Evolutionary conservation across 2,113 vertebrate species (phyloP).

Genomic region (Ochotona princeps): DNA sequence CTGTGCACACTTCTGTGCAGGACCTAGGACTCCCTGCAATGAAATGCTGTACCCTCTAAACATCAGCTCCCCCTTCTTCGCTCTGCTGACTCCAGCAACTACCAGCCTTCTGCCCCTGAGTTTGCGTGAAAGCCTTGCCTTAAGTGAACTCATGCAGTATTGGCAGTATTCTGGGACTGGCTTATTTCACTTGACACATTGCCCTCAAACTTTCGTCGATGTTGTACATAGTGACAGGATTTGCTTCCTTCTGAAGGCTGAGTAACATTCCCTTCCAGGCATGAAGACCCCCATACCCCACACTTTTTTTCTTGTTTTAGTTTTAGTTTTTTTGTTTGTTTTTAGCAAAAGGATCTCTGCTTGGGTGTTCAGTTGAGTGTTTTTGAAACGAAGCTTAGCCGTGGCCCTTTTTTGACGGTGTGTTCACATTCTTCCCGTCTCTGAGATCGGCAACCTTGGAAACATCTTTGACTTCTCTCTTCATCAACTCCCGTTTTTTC

Average conservation of each 20-base stretch:
- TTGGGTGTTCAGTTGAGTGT: conserved; percentile 34
- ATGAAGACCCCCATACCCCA: neutral
- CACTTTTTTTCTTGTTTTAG: no score
- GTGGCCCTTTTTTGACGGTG: conserved; percentile 40
- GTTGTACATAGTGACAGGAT: neutral
- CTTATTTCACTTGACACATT: neutral
- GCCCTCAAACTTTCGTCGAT: neutral
- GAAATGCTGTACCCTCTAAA: neutral
- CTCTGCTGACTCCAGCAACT: neutral
- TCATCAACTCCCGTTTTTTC: conserved; percentile 8
- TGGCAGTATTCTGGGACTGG: neutral
- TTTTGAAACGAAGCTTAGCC: conserved; percentile 34
- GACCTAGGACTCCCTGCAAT: neutral
- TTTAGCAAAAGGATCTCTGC: neutral
- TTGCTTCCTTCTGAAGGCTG: conserved; percentile 36
- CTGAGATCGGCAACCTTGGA: conserved; percentile 54
- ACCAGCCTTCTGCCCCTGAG: neutral
- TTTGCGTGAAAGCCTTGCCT: neutral
- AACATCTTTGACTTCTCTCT: conserved; percentile 42
- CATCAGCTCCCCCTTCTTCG: neutral
- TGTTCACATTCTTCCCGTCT: conserved; percentile 58
- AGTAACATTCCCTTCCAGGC: conserved; percentile 26
- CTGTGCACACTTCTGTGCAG: neutral
- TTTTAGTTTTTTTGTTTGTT: neutral
- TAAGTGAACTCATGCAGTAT: neutral